phyloP scores from a whole-genome alignment of 2,797 vertebrate genomes.

The Cirrhinus molitorella region DNA sequence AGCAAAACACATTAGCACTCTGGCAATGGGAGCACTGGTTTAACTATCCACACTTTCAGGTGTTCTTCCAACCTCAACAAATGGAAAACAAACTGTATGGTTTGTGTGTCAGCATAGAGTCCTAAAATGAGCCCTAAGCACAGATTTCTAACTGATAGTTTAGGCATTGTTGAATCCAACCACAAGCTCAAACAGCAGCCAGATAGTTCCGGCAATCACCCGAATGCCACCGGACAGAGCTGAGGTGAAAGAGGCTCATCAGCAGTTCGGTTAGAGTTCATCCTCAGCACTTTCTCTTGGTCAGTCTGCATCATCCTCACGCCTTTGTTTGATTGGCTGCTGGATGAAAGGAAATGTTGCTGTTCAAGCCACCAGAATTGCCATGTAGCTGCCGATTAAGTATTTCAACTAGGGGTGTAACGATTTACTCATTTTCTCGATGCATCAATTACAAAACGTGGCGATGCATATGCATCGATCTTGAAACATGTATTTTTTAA shows the following conservation, averaged over 20 bases:
- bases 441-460: too few relatives aligned
- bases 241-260: slow-evolving; percentile 21
- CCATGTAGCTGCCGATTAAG: background rate
- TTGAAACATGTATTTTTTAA: too few relatives aligned
- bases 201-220: background rate
- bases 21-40: slow-evolving; percentile 15
- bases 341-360: background rate
- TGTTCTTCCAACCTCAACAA: background rate
- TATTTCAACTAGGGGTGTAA: too few relatives aligned
- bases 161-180: background rate
- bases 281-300: slow-evolving; percentile 50
- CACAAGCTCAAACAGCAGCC: background rate
- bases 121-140: background rate
- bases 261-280: slow-evolving; percentile 22
- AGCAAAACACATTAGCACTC: slow-evolving; percentile 58
- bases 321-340: background rate
- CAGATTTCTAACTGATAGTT: background rate
- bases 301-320: slow-evolving; percentile 21
- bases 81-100: background rate
- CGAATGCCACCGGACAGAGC: background rate
- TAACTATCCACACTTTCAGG: background rate
- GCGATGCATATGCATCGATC: too few relatives aligned
- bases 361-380: background rate
- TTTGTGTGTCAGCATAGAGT: too few relatives aligned
- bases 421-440: too few relatives aligned